phyloP scores from a whole-genome alignment of 2,113 vertebrate species.

The Ctenodactylus gundi region DNA sequence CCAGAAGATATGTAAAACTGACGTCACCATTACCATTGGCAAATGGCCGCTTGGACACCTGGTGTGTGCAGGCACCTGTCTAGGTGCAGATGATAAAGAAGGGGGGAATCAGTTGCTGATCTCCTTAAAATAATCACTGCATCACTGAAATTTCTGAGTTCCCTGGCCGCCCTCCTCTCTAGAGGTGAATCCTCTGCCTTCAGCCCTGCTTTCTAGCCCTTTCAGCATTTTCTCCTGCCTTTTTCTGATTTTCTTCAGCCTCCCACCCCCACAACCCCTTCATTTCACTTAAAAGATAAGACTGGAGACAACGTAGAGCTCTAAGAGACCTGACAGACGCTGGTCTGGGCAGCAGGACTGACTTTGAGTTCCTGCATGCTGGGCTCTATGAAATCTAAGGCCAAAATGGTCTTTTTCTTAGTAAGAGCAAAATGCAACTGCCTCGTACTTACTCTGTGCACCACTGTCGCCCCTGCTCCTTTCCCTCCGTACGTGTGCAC shows the following conservation, averaged over 20 bases:
- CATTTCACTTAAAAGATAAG: background rate
- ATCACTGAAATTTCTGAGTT: background rate
- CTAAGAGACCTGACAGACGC: background rate
- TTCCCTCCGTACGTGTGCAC: conserved; percentile 45
- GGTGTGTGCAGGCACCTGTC: background rate
- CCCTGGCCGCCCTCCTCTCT: background rate
- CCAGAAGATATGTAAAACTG: background rate
- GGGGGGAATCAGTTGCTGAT: background rate
- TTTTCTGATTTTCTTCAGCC: conserved; percentile 10
- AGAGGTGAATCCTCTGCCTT: background rate
- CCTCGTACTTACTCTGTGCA: background rate
- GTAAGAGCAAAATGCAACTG: conserved; percentile 10
- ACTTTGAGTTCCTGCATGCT: background rate
- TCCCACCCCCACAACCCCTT: background rate
- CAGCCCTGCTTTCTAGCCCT: background rate
- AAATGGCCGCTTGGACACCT: background rate
- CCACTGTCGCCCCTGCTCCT: background rate
- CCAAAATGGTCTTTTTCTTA: background rate
- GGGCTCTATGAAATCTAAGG: conserved; percentile 5
- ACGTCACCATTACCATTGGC: background rate
- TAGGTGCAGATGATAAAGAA: background rate
- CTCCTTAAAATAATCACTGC: fast-evolving
- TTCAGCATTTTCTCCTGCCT: background rate
- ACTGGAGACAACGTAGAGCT: background rate
- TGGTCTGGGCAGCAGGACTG: background rate